Conservation (phyloP, 2,113 vertebrate species). For the Corynorhinus townsendii region DNA sequence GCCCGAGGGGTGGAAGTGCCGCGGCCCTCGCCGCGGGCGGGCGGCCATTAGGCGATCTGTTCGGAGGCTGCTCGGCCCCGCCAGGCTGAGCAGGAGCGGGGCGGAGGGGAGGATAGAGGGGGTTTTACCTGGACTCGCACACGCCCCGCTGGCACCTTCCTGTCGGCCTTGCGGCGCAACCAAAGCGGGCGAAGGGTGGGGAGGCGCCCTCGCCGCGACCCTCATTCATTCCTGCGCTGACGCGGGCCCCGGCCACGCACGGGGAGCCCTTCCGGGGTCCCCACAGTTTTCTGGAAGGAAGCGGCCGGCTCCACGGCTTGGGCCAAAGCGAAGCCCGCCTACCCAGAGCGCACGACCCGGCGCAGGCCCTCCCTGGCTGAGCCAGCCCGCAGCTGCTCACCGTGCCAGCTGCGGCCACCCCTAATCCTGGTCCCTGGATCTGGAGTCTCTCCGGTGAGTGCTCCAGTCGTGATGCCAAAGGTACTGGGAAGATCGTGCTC, state of each 20-base stretch:
- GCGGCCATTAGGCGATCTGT: neutral
- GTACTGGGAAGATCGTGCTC: neutral
- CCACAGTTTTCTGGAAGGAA: neutral
- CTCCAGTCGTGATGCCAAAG: neutral
- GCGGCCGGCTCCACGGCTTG: neutral
- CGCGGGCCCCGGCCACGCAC: neutral
- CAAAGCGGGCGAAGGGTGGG: neutral
- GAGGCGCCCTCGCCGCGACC: neutral
- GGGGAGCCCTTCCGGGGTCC: neutral
- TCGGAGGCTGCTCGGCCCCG: neutral
- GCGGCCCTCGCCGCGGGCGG: neutral
- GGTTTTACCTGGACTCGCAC: neutral
- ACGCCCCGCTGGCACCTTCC: neutral
- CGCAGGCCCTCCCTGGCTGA: neutral
- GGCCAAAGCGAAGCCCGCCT: neutral
- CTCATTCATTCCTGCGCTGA: neutral
- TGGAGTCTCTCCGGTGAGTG: neutral
- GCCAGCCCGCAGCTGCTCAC: neutral
- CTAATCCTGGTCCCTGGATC: neutral
- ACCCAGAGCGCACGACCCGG: neutral
- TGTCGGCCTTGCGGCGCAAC: neutral
- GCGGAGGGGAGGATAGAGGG: accelerated
- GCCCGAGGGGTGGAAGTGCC: neutral
- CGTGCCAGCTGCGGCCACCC: neutral
- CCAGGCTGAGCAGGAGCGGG: neutral